Conservation (phyloP, 2,113 vertebrate species). For the Atherinomorus stipes region DNA sequence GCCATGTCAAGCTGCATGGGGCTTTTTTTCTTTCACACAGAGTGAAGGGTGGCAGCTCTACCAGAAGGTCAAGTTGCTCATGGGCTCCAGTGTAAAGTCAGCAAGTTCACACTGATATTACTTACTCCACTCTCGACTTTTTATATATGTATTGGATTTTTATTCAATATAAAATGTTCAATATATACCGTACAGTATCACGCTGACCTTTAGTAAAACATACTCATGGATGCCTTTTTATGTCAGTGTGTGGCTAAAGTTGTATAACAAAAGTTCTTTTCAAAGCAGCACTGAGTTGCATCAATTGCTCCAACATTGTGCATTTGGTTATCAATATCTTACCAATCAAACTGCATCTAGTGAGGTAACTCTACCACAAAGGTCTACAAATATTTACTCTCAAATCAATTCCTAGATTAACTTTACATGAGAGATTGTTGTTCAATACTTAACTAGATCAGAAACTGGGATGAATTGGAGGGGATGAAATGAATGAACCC, state of each 20-base stretch:
- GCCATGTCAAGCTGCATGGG: constrained; percentile 27
- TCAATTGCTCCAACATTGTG: no score
- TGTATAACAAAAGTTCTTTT: neutral
- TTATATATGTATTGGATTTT: neutral
- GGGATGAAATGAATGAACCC: no score
- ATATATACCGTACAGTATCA: neutral
- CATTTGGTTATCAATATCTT: no score
- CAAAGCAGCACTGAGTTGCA: neutral
- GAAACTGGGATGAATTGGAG: no score
- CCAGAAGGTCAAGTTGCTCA: constrained; percentile 9
- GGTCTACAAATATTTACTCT: no score
- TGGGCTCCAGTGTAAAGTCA: constrained; percentile 1
- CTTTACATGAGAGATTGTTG: no score
- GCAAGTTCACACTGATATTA: constrained; percentile 1
- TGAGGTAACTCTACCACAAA: no score
- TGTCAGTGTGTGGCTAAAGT: neutral
- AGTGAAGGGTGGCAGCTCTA: constrained; percentile 8
- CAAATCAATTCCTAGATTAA: no score
- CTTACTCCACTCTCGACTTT: neutral
- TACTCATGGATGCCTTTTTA: neutral
- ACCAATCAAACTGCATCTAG: no score
- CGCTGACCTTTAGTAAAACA: neutral
- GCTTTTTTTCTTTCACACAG: neutral
- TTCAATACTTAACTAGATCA: no score
- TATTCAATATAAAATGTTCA: no score